Conservation (phyloP, 2,888 invertebrate genomes). For the Cybosia mesomella region DNA sequence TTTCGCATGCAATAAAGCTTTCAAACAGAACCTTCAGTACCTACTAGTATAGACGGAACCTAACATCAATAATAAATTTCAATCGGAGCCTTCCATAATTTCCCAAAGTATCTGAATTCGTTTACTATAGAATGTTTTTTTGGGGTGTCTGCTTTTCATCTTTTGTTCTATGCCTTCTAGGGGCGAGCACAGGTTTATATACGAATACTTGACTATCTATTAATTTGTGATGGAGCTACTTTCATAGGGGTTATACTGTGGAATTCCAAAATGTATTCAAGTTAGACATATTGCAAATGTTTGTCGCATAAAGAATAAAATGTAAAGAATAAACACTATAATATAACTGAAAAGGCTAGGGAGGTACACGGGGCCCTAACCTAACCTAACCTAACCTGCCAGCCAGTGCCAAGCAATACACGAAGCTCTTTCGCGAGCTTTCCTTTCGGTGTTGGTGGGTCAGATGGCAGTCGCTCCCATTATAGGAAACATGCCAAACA, state of each 20-base stretch:
- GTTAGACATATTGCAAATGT: no score
- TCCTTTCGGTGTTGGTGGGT: no score
- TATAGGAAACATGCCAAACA: no score
- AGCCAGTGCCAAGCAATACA: no score
- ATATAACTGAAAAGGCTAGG: no score
- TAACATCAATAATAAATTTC: conserved; percentile 23
- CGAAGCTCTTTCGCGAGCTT: no score
- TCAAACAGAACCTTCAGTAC: conserved; percentile 9
- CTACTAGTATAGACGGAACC: background rate
- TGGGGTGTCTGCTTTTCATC: background rate
- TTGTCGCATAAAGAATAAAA: no score
- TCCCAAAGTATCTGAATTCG: conserved; percentile 13
- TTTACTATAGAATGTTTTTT: conserved; percentile 12
- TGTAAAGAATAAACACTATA: no score
- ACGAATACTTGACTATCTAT: background rate
- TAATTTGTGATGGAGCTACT: background rate
- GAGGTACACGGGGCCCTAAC: no score
- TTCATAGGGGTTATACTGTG: background rate
- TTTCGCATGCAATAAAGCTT: conserved; percentile 13
- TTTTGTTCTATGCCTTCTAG: background rate
- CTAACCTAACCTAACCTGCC: no score
- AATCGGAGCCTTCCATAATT: conserved; percentile 17
- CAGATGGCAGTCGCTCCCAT: no score
- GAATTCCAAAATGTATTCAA: no score
- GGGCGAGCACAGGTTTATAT: background rate